Evolutionary conservation across 1,140 invertebrate genomes (phyloP).

Genomic region (Limonius californicus): DNA sequence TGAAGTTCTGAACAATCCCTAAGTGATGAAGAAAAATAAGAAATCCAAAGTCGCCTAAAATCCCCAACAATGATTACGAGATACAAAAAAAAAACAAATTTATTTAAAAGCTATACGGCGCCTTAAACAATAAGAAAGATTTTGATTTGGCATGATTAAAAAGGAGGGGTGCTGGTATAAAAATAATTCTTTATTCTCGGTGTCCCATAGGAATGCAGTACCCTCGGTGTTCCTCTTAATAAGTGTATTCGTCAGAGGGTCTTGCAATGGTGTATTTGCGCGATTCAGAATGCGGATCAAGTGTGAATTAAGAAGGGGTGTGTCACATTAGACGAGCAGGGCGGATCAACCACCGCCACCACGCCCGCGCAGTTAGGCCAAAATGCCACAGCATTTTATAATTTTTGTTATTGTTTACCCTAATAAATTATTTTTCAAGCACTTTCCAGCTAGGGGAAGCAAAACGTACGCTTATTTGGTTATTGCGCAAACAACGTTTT

Average conservation of each 20-base stretch:
- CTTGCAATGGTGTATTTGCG: slow-evolving; percentile 24
- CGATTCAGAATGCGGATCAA: slow-evolving; percentile 34
- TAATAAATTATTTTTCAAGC: not conserved
- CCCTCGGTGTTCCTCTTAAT: slow-evolving; percentile 37
- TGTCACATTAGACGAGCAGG: slow-evolving; percentile 35
- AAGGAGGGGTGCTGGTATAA: slow-evolving; percentile 21
- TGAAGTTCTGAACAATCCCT: no score
- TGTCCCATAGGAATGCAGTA: slow-evolving; percentile 27
- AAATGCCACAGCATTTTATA: slow-evolving; percentile 39
- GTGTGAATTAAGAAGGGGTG: slow-evolving; percentile 31
- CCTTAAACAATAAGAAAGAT: slow-evolving; percentile 13
- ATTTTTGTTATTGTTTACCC: slow-evolving; percentile 25
- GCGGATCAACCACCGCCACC: slow-evolving; percentile 28
- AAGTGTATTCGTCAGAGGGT: slow-evolving; percentile 32
- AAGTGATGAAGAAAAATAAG: no score
- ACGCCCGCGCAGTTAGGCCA: slow-evolving; percentile 27
- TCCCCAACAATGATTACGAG: no score
- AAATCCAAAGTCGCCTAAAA: no score
- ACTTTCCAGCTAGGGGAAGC: not conserved
- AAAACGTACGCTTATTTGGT: no score
- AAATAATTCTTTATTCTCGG: slow-evolving; percentile 35
- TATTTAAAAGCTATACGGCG: not conserved
- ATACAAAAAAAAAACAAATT: no score
- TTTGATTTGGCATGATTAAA: slow-evolving; percentile 17
- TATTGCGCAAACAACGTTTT: no score